Evolutionary conservation across 2,113 vertebrate genomes (phyloP).

Genomic region (Alaudala cheleensis): DNA sequence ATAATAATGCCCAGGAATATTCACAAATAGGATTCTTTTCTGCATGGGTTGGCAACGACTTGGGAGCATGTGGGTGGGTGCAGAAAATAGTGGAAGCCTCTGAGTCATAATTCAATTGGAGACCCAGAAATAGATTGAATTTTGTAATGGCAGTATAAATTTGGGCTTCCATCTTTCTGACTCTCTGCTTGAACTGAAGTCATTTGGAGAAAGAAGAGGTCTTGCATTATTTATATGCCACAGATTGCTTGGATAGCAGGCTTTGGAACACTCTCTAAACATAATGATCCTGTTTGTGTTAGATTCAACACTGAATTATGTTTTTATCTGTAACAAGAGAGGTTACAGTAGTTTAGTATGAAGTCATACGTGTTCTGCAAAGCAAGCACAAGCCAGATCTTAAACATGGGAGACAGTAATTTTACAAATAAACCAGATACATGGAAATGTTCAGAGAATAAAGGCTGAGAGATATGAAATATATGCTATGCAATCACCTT

Average conservation of each 20-base stretch:
- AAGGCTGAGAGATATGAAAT: background rate
- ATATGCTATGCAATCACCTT: background rate
- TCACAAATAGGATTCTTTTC: background rate
- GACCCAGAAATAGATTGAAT: conserved; percentile 82
- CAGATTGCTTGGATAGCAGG: conserved; percentile 80
- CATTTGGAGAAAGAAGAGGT: conserved; percentile 65
- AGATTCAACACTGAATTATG: conserved; percentile 61
- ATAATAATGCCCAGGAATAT: background rate
- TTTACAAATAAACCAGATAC: background rate
- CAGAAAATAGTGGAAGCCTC: conserved; percentile 69
- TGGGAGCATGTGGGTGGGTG: background rate
- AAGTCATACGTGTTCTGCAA: conserved; percentile 15
- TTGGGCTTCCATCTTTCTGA: conserved; percentile 60
- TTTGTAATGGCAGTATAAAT: conserved; percentile 70
- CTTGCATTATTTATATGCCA: conserved; percentile 90
- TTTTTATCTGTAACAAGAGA: conserved; percentile 56
- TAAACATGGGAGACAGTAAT: background rate
- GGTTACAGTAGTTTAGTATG: background rate
- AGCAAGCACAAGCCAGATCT: background rate
- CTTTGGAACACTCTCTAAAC: conserved; percentile 67
- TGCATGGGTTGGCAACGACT: background rate
- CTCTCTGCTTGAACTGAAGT: conserved; percentile 73
- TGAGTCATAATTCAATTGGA: conserved; percentile 80
- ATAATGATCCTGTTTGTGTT: conserved; percentile 72
- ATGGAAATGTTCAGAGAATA: background rate